Evolutionary conservation across 2,113 vertebrate species (phyloP).

Genomic region (Chaetorhynchus papuensis): DNA sequence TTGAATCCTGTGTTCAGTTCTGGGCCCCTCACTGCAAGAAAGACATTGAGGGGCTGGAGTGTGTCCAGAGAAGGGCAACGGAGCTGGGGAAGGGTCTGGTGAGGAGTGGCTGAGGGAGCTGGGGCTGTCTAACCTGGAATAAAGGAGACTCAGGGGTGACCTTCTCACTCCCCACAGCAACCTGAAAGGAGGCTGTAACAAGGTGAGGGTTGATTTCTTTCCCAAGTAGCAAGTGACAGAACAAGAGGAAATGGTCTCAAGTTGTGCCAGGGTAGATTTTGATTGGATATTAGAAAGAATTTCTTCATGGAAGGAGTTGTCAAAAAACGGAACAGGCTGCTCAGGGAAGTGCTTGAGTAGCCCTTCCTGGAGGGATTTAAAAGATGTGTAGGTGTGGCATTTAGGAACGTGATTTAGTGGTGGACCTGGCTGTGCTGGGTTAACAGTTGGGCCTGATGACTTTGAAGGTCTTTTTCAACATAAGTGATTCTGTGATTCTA

Average conservation of each 20-base stretch:
- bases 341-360: neutral
- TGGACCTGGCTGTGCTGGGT: neutral
- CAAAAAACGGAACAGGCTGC: neutral
- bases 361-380: neutral
- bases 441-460: neutral
- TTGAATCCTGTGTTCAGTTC: rapidly evolving
- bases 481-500: neutral
- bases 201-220: rapidly evolving
- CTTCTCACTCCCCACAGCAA: neutral
- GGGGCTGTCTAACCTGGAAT: rapidly evolving
- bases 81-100: neutral
- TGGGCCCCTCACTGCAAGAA: neutral
- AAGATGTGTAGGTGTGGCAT: neutral
- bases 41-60: neutral
- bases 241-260: neutral
- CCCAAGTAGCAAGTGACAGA: neutral
- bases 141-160: rapidly evolving
- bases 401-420: neutral
- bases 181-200: neutral
- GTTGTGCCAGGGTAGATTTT: neutral
- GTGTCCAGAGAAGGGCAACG: rapidly evolving
- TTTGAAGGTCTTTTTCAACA: neutral
- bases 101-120: rapidly evolving
- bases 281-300: neutral
- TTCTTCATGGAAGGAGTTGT: rapidly evolving